Base-by-base conservation (phyloP, 2,113 vertebrate species). In the Camelus dromedarius region DNA sequence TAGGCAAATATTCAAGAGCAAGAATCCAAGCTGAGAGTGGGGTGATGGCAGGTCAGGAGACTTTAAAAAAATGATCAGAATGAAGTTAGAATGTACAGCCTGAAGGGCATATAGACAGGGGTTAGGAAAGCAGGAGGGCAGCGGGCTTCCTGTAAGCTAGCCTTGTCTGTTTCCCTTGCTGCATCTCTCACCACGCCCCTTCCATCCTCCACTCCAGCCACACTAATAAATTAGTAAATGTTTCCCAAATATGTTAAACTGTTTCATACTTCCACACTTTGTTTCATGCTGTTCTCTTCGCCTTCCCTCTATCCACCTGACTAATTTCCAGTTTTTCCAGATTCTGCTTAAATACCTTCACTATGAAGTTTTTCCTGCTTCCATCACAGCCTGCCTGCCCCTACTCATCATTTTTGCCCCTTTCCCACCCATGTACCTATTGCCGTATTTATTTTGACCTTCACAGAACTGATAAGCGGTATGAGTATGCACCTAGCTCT, bases 31-130 rank as follows among this genome's bases (percentile, higher is more conserved):
- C 82, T 54, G 86, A 93, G 67, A 85, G 15, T 46, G 72, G 86
- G 97, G 97, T 98, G 89, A 97, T 22, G n/a, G 96, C 95, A 97
- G 96, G 97, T 95, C 96, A 96, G 54, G 30, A 89, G 62, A 72
- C 46, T 48, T 75, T 46, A 15, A 62, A 35, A 72, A 42, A 42
- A 75, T 24, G 9, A 80, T 73, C 32, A 85, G 88, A 85, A 95
- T 56, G 56, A 83, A 24, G 46, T 84, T 58, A 42, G 24, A 73
- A 6, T 15, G 54, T 81, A 79, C 35, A 64, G 19, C 20, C 38
- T 96, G 46, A 15, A 16, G 11, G 22, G 52, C 48, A 52, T 80
- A 54, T 5, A 79, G 35, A 80, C n/a, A 89, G n/a, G 14, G 18
- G 1, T 26, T 70, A 85, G 86, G n/a, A 38, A 6, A 72, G 81